These are phyloP conservation scores for Turritopsis rubra DNA, from an alignment of 30 jellyfish, hydroid and myxozoan genomes.

Conservation along the genomic window DNA sequence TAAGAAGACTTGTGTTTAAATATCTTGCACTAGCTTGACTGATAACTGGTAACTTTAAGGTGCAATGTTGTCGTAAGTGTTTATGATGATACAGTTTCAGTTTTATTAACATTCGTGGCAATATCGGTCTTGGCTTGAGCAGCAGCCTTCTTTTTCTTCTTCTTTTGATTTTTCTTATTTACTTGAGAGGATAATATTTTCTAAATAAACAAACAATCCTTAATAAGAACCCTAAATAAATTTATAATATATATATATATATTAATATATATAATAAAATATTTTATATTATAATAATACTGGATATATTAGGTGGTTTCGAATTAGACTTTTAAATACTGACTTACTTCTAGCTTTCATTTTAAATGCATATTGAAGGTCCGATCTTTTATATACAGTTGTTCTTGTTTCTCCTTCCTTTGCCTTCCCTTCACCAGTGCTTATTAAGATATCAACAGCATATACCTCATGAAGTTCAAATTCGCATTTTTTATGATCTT, in stretches of 20 bases:
- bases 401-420: slow-evolving; percentile 90
- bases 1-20: neutral
- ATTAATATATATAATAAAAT: too few species aligned
- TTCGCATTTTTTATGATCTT: slow-evolving; percentile 90
- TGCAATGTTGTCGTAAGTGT: neutral
- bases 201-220: slow-evolving; percentile 27
- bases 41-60: neutral
- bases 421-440: slow-evolving; percentile 95
- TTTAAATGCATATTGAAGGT: slow-evolving; percentile 63
- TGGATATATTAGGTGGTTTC: too few species aligned
- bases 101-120: neutral
- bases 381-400: slow-evolving; percentile 89
- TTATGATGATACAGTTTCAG: neutral
- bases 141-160: slow-evolving; percentile 92
- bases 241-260: too few species aligned
- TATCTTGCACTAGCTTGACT: neutral
- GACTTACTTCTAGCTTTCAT: slow-evolving; percentile 86
- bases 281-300: too few species aligned
- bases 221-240: too few species aligned
- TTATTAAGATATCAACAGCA: slow-evolving; percentile 79
- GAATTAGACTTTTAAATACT: too few species aligned
- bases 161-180: slow-evolving; percentile 79
- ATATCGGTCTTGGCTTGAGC: slow-evolving; percentile 28
- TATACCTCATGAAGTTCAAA: slow-evolving; percentile 91
- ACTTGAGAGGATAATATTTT: slow-evolving; percentile 62